Evolutionary conservation across 2,888 invertebrate species (phyloP).

Genomic region (Lepidocyrtoides sp.): DNA sequence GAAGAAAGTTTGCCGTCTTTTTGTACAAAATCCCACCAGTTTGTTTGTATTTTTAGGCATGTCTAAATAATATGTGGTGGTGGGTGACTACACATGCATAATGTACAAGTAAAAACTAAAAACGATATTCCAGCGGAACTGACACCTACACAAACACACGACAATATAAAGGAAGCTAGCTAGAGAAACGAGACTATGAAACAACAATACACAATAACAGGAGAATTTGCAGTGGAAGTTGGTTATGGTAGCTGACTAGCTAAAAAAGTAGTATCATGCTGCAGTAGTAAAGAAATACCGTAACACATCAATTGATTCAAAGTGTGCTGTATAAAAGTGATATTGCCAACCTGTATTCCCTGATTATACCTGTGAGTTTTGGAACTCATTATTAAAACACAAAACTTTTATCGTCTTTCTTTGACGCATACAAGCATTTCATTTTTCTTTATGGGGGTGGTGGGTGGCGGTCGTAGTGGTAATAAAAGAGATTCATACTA

Average conservation of each 20-base stretch:
- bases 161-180: conserved; percentile 17
- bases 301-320: conserved; percentile 38
- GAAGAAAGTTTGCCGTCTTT: conserved; percentile 62
- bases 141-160: conserved; percentile 65
- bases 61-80: conserved; percentile 29
- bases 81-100: too few species aligned
- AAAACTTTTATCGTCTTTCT: conserved; percentile 30
- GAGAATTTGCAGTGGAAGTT: not conserved
- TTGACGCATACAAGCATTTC: conserved; percentile 30
- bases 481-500: too few species aligned
- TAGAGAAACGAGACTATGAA: conserved; percentile 5
- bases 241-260: not conserved
- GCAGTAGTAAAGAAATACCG: conserved; percentile 18
- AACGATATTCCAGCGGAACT: conserved; percentile 50
- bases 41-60: too few species aligned
- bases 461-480: not conserved
- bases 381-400: conserved; percentile 52
- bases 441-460: conserved; percentile 29
- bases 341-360: conserved; percentile 43
- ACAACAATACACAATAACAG: conserved; percentile 22
- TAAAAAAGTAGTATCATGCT: not conserved
- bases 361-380: conserved; percentile 27
- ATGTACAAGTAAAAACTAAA: not conserved
- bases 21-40: too few species aligned
- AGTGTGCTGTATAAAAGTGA: conserved; percentile 38